Evolutionary conservation across 1,140 invertebrate species (phyloP).

Genomic region (Tachypleus tridentatus): DNA sequence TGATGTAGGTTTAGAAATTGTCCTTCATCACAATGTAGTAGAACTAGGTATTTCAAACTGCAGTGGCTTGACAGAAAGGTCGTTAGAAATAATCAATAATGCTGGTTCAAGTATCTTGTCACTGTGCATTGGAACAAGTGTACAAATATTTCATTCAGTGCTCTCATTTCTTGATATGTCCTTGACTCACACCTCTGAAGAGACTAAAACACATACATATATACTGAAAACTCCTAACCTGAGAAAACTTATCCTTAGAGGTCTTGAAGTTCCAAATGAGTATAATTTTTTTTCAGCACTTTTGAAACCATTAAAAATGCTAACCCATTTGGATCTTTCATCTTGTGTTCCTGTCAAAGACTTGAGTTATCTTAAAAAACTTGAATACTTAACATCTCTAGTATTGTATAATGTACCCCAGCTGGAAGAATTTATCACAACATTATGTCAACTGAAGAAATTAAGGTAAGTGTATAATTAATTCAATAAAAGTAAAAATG

Average conservation of each 20-base stretch:
- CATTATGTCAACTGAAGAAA: conserved; percentile 44
- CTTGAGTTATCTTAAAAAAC: conserved; percentile 42
- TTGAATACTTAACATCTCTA: conserved; percentile 54
- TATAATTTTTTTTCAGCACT: conserved; percentile 43
- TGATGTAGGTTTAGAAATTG: conserved; percentile 50
- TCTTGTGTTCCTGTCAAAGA: conserved; percentile 48
- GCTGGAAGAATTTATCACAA: conserved; percentile 36
- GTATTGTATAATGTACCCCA: conserved; percentile 57
- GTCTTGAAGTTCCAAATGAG: conserved; percentile 15
- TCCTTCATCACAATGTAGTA: conserved; percentile 54
- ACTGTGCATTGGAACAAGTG: conserved; percentile 31
- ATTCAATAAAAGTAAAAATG: background rate
- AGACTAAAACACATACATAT: too few relatives aligned
- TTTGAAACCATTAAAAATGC: conserved; percentile 43
- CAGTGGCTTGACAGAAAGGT: conserved; percentile 44
- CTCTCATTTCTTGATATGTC: too few relatives aligned
- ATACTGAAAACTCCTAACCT: background rate
- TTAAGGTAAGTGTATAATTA: conserved; percentile 34
- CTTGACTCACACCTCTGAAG: too few relatives aligned
- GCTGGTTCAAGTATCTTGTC: conserved; percentile 31
- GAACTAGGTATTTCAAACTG: conserved; percentile 62
- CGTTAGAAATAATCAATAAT: conserved; percentile 46
- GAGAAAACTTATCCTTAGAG: conserved; percentile 9
- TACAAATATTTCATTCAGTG: conserved; percentile 20
- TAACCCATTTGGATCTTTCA: conserved; percentile 67